Evolutionary conservation across 2,113 vertebrate genomes (phyloP).

Genomic region (Trichechus manatus): DNA sequence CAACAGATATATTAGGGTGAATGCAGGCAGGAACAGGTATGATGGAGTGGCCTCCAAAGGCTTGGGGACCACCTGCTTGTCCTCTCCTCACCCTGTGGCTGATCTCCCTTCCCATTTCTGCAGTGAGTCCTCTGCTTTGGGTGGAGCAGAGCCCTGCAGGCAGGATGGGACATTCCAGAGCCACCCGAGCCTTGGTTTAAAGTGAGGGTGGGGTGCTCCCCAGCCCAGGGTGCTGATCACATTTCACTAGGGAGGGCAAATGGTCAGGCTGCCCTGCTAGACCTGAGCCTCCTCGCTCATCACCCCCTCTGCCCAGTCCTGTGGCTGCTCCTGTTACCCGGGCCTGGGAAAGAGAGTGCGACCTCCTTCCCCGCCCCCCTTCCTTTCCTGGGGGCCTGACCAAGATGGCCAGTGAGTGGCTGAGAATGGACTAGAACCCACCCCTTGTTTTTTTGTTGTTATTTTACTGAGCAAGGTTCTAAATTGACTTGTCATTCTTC

Average conservation of each 20-base stretch:
- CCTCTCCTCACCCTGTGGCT: not conserved
- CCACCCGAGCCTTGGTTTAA: not conserved
- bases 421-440: not conserved
- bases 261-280: not conserved
- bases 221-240: not conserved
- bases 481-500: not conserved
- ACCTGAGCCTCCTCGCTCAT: not conserved
- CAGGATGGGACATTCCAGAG: not conserved
- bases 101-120: not conserved
- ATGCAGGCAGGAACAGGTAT: not conserved
- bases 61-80: not conserved
- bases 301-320: not conserved
- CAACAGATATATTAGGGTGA: not conserved
- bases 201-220: not conserved
- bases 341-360: not conserved
- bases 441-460: not conserved
- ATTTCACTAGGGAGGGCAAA: not conserved
- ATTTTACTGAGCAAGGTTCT: not conserved
- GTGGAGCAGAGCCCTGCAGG: no score
- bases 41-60: not conserved
- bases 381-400: not conserved
- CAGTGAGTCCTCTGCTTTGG: not conserved
- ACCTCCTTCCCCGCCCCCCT: not conserved
- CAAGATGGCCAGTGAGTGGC: not conserved
- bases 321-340: not conserved